Conservation (phyloP, 2,888 invertebrate species). For the Callosobruchus maculatus region DNA sequence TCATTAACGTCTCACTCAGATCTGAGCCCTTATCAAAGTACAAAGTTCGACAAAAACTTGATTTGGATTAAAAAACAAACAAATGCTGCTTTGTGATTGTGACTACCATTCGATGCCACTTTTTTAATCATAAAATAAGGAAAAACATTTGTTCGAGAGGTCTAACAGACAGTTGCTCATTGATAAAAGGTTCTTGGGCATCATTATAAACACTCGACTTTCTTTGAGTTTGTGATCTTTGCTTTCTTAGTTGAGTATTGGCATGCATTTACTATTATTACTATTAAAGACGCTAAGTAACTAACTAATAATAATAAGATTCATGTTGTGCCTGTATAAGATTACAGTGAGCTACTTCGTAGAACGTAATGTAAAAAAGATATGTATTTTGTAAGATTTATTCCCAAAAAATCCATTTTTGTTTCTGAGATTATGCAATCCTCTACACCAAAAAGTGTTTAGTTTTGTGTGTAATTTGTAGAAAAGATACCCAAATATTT, state of each 20-base stretch:
- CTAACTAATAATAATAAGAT: slow-evolving; percentile 17
- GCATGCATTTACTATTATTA: background rate
- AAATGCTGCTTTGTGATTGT: too few relatives aligned
- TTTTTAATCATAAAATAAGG: too few relatives aligned
- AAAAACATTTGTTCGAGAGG: too few relatives aligned
- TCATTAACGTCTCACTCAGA: too few relatives aligned
- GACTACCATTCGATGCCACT: too few relatives aligned
- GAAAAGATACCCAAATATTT: slow-evolving; percentile 33
- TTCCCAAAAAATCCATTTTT: slow-evolving; percentile 15
- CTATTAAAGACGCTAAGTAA: slow-evolving; percentile 7
- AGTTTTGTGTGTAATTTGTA: slow-evolving; percentile 17
- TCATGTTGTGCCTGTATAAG: slow-evolving; percentile 45
- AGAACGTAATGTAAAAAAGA: slow-evolving; percentile 18
- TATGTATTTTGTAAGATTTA: slow-evolving; percentile 26
- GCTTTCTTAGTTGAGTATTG: background rate
- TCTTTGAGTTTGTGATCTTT: background rate
- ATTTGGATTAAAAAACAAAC: too few relatives aligned
- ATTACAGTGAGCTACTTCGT: slow-evolving; percentile 32
- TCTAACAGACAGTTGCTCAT: background rate
- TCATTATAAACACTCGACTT: background rate
- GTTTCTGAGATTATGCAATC: slow-evolving; percentile 12
- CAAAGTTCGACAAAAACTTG: too few relatives aligned
- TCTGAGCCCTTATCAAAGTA: too few relatives aligned
- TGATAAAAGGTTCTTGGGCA: background rate
- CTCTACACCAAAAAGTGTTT: slow-evolving; percentile 21